Base-by-base conservation (phyloP, 2,888 invertebrate genomes). In the Rhabditoides inermis region DNA sequence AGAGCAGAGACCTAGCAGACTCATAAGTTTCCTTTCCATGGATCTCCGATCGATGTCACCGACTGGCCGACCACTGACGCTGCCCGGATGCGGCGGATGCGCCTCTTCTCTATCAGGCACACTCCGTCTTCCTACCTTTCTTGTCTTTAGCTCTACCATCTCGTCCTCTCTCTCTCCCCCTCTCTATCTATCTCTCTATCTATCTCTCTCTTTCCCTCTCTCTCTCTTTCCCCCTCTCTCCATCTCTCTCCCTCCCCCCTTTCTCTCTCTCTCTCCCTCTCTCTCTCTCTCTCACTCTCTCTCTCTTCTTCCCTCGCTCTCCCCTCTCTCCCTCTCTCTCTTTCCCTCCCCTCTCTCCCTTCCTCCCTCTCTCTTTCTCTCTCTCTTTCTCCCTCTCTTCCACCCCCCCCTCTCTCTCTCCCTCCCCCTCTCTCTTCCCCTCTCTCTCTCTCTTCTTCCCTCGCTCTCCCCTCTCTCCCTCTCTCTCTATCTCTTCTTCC, bases 371-470 rank as follows among this genome's bases (percentile, higher is more conserved):
- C 35, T 50, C 25, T 50, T 5, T 10, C 18, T 47, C 26, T 45
- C 15, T 1, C 30, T 10, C 35, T 1, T 41, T 47, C 18, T 15
- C 22, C 20, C 15, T 15, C n/a, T 25, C 20, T 15, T 20, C 15
- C 4, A 49, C 18, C 4, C 18, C 48, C 55, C 45, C 60, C 61
- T 35, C 61, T 73, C 55, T 63, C 69, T 49, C 73, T 26, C 48
- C 55, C 45, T 62, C 61, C 35, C 61, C 74, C 55, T 63, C 69
- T 49, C 73, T 73, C 45, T 70, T 72, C 49, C 61, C 62, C 6
- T 62, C 58, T 18, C 61, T 68, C 40, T 95, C 81, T 28, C 86
- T 86, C 74, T 90, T 90, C 80, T 98, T n/a, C n/a, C n/a, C n/a
- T n/a, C n/a, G n/a, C n/a, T n/a, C n/a, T n/a, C n/a, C n/a, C n/a